These are phyloP conservation scores for Heteromormyrus szaboi DNA, from an alignment of 2,797 vertebrate genomes.

Conservation along the genomic window DNA sequence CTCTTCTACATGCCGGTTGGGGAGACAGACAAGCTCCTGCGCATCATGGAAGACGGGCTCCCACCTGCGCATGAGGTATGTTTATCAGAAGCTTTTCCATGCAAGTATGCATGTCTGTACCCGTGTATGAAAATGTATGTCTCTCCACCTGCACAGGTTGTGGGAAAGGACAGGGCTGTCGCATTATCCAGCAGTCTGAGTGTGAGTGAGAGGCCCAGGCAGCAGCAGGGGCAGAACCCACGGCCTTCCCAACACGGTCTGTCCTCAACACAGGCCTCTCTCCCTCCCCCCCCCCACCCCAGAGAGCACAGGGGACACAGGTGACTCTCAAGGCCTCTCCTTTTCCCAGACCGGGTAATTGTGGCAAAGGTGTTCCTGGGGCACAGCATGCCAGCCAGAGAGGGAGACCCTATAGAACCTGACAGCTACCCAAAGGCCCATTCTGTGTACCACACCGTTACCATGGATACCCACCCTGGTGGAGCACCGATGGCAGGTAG, in stretches of 20 bases:
- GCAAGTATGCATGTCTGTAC: not conserved
- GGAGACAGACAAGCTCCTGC: slow-evolving; percentile 61
- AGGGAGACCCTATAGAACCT: slow-evolving; percentile 47
- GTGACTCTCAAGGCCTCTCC: not conserved
- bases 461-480: slow-evolving; percentile 24
- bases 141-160: slow-evolving; percentile 46
- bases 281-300: not conserved
- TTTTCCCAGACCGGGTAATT: slow-evolving; percentile 60
- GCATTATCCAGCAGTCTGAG: slow-evolving; percentile 68
- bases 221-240: slow-evolving; percentile 44
- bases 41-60: slow-evolving; percentile 72
- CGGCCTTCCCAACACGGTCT: slow-evolving; percentile 51
- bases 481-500: not conserved
- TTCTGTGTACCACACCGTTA: slow-evolving; percentile 64
- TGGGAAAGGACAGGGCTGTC: slow-evolving; percentile 51
- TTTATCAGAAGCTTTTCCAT: not conserved
- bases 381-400: slow-evolving; percentile 50
- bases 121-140: not conserved
- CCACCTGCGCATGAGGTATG: slow-evolving; percentile 56
- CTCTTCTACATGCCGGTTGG: slow-evolving; percentile 71
- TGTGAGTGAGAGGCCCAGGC: slow-evolving; percentile 60
- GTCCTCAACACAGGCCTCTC: slow-evolving; percentile 15
- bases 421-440: slow-evolving; percentile 53
- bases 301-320: not conserved
- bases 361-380: slow-evolving; percentile 75